Base-by-base conservation (phyloP, 2,113 vertebrate species). In the Dasyurus viverrinus region DNA sequence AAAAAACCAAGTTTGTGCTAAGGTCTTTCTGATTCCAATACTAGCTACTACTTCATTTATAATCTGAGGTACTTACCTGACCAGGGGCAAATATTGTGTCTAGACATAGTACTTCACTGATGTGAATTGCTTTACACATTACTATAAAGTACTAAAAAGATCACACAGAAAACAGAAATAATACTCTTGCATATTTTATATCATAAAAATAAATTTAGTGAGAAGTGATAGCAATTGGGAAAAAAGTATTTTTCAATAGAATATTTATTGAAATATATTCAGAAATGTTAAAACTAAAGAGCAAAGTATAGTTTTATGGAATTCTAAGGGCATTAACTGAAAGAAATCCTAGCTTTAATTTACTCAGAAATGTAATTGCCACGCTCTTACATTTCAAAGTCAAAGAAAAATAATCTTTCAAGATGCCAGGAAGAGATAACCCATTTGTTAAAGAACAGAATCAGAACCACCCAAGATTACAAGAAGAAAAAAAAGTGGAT, bases 131-230 rank as follows among this genome's bases (percentile, higher is more conserved):
- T 57, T 30, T 26, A 26, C 92, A 92, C 48, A 16, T 10, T 30
- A 2, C 9, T 16, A n/a, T 76, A 76, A 76, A 76, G 46, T 25
- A 10, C 92, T 54, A 93, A 92, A 92, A 9, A 12, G 36, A 24
- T 24, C 42, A 36, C 50, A 25, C 1, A 93, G 10, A 22, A 2
- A 14, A 84, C 23, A 46, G 7, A 89, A 11, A n/a, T 5, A n/a
- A 27, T 6, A 19, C 27, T 11, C 3, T 16, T 10, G 11, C 0
- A 0, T 2, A 0, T 11, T 76, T 90, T 91, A 27, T 48, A 48
- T 46, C 22, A 0, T 22, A 42, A 0, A n/a, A 27, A 1, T 19
- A 46, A 76, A 27, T 2, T 53, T 0, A 14, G 19, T 22, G 53
- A 53, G 6, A 22, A 19, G 23, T 54, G 53, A n/a, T 0, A 0